phyloP scores from a whole-genome alignment of 2,888 invertebrate genomes.

The Orgyia antiqua region DNA sequence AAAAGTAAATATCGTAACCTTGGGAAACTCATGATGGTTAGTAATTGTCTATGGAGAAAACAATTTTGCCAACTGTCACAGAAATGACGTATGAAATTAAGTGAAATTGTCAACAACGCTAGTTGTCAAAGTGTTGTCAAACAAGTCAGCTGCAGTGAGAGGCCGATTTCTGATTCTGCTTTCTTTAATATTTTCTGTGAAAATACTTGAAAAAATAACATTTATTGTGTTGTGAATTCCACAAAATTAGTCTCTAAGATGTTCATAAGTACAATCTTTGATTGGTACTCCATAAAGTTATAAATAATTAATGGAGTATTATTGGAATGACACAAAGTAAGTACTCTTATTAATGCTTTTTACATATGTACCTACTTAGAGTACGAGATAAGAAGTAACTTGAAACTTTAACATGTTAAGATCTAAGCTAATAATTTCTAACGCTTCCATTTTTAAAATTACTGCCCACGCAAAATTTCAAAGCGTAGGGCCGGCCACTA shows the following conservation, averaged over 20 bases:
- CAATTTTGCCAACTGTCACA: too few species aligned
- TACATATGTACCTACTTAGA: conserved; percentile 14
- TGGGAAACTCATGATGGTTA: too few species aligned
- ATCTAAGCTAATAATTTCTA: not conserved
- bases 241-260: conserved; percentile 11
- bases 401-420: not conserved
- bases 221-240: conserved; percentile 6
- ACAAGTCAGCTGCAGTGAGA: conserved; percentile 27
- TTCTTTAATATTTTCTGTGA: conserved; percentile 13
- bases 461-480: conserved; percentile 23
- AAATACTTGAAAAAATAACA: conserved; percentile 18
- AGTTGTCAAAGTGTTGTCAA: conserved; percentile 25
- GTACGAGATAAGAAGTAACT: not conserved
- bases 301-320: conserved; percentile 57
- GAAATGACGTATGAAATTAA: too few species aligned
- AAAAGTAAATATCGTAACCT: too few species aligned
- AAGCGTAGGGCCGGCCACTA: conserved; percentile 14
- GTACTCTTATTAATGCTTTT: conserved; percentile 25
- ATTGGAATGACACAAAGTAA: conserved; percentile 47
- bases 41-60: too few species aligned
- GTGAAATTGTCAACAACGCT: too few species aligned
- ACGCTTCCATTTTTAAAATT: conserved; percentile 1
- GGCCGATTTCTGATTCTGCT: conserved; percentile 6
- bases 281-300: conserved; percentile 12
- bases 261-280: conserved; percentile 16